A percentile compares a stretch with the other conserved stretches of the same genome.
phyloP scores from a whole-genome alignment of 2,888 invertebrate genomes.

The Molanna angustata region DNA sequence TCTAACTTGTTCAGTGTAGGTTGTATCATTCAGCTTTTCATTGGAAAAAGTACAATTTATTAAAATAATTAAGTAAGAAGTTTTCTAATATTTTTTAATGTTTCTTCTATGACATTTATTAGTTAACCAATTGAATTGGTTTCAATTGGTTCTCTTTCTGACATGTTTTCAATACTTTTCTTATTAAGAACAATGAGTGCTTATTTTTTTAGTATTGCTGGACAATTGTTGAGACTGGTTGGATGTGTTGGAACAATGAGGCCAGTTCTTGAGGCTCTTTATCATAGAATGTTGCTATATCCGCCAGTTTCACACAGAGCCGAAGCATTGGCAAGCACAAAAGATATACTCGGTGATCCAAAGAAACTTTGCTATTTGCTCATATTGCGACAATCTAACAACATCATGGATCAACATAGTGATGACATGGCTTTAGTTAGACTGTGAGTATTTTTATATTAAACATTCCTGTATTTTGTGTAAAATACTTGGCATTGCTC shows the following conservation, averaged over 20 bases:
- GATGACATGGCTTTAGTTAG: conserved; percentile 81
- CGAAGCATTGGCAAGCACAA: conserved; percentile 79
- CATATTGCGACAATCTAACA: conserved; percentile 62
- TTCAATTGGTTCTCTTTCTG: too few species aligned
- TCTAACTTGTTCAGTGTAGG: too few species aligned
- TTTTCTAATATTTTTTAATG: too few species aligned
- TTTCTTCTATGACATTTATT: too few species aligned
- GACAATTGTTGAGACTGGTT: conserved; percentile 82
- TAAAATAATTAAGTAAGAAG: too few species aligned
- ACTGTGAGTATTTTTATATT: conserved; percentile 59
- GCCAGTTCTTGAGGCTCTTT: conserved; percentile 88
- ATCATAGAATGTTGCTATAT: conserved; percentile 88
- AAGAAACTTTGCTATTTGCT: conserved; percentile 74
- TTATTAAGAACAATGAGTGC: too few species aligned
- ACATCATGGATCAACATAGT: conserved; percentile 53
- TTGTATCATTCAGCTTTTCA: too few species aligned
- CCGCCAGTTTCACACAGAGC: conserved; percentile 82
- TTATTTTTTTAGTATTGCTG: conserved; percentile 70
- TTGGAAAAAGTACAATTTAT: too few species aligned
- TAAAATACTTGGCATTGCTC: too few species aligned
- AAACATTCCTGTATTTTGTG: too few species aligned
- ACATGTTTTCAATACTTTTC: too few species aligned
- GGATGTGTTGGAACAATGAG: conserved; percentile 84
- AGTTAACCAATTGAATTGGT: too few species aligned
- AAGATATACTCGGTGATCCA: conserved; percentile 77